phyloP scores from a whole-genome alignment of 2,888 invertebrate genomes.

The Danaus chrysippus region DNA sequence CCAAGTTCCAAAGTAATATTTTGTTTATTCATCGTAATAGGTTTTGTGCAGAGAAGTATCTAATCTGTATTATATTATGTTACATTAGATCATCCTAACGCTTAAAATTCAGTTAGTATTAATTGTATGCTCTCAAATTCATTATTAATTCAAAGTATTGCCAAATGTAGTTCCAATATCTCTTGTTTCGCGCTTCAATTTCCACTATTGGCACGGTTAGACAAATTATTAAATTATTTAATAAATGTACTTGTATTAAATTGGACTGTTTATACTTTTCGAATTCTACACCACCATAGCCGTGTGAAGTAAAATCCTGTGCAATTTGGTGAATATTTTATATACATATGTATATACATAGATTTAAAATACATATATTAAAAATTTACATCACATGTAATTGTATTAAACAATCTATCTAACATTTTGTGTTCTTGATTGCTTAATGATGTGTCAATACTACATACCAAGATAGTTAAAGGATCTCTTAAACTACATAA shows the following conservation, averaged over 20 bases:
- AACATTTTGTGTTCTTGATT: no score
- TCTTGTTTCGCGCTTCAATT: constrained; percentile 3
- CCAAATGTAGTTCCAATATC: neutral
- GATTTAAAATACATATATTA: no score
- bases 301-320: neutral
- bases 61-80: constrained; percentile 11
- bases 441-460: no score
- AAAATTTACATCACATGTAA: no score
- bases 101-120: neutral
- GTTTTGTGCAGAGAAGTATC: neutral
- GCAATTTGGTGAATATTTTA: no score
- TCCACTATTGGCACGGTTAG: constrained; percentile 1
- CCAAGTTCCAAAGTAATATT: no score
- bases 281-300: neutral
- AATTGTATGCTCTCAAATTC: neutral
- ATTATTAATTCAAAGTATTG: neutral
- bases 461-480: no score
- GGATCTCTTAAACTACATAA: no score
- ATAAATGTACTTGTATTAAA: neutral
- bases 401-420: no score
- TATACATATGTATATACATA: no score
- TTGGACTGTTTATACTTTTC: neutral
- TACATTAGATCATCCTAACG: constrained; percentile 13
- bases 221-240: constrained; percentile 1
- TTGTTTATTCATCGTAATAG: constrained; percentile 8